Base-by-base conservation (phyloP, 2,888 invertebrate species). In the Agrotis segetum region DNA sequence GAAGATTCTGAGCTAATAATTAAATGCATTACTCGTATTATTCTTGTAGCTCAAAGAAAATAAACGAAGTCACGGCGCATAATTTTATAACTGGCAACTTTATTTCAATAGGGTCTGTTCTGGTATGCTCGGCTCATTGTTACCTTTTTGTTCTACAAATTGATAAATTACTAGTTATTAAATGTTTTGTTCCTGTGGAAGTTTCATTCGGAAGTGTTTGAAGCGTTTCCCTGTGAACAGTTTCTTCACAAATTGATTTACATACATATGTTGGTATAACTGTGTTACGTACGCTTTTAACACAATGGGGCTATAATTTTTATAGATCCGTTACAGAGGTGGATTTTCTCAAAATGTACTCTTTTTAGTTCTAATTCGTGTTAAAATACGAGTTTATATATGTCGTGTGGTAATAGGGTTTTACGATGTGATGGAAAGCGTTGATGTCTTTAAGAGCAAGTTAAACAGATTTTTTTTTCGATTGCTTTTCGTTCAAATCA, bases 211-310 rank as follows among this genome's bases (percentile, higher is more conserved):
- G 91, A 90, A 91, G 88, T 86, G 73, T 66, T 73, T 16, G 34
- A 34, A 66, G 67, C 44, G 60, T 73, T 93, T 92, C 93, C 93
- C 86, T 92, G 93, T 91, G 92, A 93, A 91, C 83, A 85, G 84
- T 88, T 88, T 88, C 84, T 85, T 87, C 83, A 81, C 72, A 84
- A 88, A 90, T 91, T 88, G 88, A 90, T 90, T 88, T 89, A 88
- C 87, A 86, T 89, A 87, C 79, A 75, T 71, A 55, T 67, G 83
- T 82, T 73, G 81, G 69, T 80, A 76, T 81, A 81, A 79, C 81
- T 77, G 72, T 64, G 72, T 85, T 85, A 85, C 81, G 83, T 81
- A 71, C 56, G 52, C 62, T 52, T 80, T 71, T 65, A 50, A 80
- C 67, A 86, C 81, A 85, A 84, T 86, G 72, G 74, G 74, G 40